Evolutionary conservation across 2,888 invertebrate species (phyloP).

Genomic region (Caenorhabditis doughertyi): DNA sequence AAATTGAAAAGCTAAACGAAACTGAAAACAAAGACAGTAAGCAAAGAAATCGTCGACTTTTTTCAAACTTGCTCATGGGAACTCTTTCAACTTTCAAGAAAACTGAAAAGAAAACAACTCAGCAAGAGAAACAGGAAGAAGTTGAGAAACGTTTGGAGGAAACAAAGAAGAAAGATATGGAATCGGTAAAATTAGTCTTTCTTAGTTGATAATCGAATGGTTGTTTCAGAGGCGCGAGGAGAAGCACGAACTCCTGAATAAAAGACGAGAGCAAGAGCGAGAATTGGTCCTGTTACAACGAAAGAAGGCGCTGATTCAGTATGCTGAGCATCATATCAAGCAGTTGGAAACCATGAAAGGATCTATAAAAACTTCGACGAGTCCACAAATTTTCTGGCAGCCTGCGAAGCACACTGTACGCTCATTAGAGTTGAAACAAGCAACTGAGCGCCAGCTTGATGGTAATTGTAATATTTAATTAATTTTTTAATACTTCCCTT

Average conservation of each 20-base stretch:
- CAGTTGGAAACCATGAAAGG: slow-evolving; percentile 88
- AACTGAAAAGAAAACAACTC: slow-evolving; percentile 86
- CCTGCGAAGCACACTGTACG: slow-evolving; percentile 90
- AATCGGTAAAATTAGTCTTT: slow-evolving; percentile 86
- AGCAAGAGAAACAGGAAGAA: slow-evolving; percentile 91
- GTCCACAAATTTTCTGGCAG: slow-evolving; percentile 92
- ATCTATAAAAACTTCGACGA: slow-evolving; percentile 92
- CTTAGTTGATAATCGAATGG: background rate
- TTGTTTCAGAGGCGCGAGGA: slow-evolving; percentile 86
- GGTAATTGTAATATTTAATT: slow-evolving; percentile 65
- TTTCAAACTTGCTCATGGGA: slow-evolving; percentile 92
- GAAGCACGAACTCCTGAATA: slow-evolving; percentile 90
- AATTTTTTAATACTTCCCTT: background rate
- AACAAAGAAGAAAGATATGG: slow-evolving; percentile 91
- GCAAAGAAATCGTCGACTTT: slow-evolving; percentile 92
- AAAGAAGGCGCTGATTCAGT: slow-evolving; percentile 86
- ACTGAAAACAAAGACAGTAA: slow-evolving; percentile 77
- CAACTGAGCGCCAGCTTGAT: slow-evolving; percentile 85
- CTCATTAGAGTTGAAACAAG: slow-evolving; percentile 87
- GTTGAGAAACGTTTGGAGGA: slow-evolving; percentile 96
- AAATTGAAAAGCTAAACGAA: slow-evolving; percentile 89
- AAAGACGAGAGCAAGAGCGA: slow-evolving; percentile 91
- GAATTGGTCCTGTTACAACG: slow-evolving; percentile 92
- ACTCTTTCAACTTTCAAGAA: slow-evolving; percentile 96
- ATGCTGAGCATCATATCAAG: slow-evolving; percentile 90